Evolutionary conservation across 2,113 vertebrate species (phyloP), one percentile per base, ranked within the genome.

Genomic region (Ophthalmolycus amberensis): DNA sequence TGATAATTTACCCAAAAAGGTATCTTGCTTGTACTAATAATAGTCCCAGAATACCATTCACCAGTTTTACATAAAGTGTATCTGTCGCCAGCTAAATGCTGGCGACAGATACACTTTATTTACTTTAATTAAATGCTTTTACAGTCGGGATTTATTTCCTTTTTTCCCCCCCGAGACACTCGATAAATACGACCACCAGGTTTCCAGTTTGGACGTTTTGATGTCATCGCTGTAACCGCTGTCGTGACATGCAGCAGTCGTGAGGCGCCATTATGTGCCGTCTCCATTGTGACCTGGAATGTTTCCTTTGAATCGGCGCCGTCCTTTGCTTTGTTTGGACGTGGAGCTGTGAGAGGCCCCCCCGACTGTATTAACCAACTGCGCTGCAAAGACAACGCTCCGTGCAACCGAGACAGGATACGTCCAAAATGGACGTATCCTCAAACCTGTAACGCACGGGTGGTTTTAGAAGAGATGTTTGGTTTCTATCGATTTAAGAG

Each of bases 251-350:
- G n/a, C 65, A 67, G 71, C 65, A 67, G 71, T 83, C 44, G 77
- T 88, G 89, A 90, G 89, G 85, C 74, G 44, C 90, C 87, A 90
- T 85, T 87, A 79, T 78, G 67, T 14, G 52, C 72, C 72, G 68
- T 79, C 84, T 91, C 89, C 85, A 92, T 94, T 93, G 92, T 94
- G 91, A 94, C 88, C 89, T 88, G 90, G 89, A 86, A 87, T 93
- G 89, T 88, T 86, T 90, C 73, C 80, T 79, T 75, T 18, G 90
- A 79, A 85, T 81, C 75, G 85, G 76, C 78, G 82, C 74, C 7
- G 74, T 91, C 54, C 82, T 88, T 88, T 90, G 83, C 83, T 92
- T 93, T 93, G 90, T 94, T 91, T 77, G 65, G 40, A 66, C 71
- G 8, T 79, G 50, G 79, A 34, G 83, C 78, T 88, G 80, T 80